These are phyloP conservation scores for Anhinga anhinga DNA, from an alignment of 2,113 vertebrate genomes.

Conservation along the genomic window DNA sequence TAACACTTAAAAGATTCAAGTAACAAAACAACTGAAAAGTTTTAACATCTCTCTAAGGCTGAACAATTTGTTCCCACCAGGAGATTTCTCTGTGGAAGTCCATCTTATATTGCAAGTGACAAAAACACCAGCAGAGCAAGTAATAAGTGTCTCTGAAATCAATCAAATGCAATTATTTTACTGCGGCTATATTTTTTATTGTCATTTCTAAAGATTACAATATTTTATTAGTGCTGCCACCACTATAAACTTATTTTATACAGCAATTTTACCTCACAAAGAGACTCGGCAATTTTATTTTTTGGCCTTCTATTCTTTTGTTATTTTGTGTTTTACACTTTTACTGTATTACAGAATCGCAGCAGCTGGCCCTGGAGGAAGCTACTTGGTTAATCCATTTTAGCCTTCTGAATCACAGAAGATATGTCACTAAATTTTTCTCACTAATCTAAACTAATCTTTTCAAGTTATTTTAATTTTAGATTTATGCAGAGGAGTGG, in stretches of 20 bases:
- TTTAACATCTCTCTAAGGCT: slow-evolving; percentile 21
- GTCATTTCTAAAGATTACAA: slow-evolving; percentile 6
- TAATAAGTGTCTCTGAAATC: slow-evolving; percentile 45
- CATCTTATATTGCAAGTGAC: slow-evolving; percentile 16
- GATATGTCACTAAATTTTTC: not conserved
- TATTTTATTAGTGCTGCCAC: slow-evolving; percentile 31
- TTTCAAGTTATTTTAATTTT: not conserved
- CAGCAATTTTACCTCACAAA: not conserved
- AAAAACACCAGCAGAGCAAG: slow-evolving; percentile 45
- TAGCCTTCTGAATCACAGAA: not conserved
- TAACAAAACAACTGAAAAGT: slow-evolving; percentile 8
- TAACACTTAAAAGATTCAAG: not conserved
- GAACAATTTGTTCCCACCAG: slow-evolving; percentile 40
- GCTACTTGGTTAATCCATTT: not conserved
- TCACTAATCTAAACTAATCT: not conserved
- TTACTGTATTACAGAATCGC: not conserved
- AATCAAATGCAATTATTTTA: slow-evolving; percentile 57
- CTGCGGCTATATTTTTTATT: slow-evolving; percentile 15
- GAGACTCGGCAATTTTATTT: not conserved
- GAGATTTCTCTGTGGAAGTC: slow-evolving; percentile 35
- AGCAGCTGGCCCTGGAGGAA: not conserved
- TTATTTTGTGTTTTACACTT: not conserved
- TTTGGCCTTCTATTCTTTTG: not conserved
- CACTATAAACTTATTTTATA: slow-evolving; percentile 7
- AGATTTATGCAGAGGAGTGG: not conserved